Evolutionary conservation across 1,140 invertebrate genomes (phyloP).

Genomic region (Ooceraea biroi): DNA sequence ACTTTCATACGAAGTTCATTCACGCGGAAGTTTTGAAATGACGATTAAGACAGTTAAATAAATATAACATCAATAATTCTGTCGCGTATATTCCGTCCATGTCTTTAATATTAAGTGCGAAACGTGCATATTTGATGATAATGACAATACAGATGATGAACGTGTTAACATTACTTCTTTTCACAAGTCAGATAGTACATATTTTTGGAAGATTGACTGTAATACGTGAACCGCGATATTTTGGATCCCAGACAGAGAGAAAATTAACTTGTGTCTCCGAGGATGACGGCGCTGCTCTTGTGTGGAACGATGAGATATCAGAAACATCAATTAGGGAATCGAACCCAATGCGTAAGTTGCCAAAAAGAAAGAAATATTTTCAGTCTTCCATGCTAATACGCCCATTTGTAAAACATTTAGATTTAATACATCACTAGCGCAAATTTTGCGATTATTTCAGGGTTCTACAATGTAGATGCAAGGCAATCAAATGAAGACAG

Average conservation of each 20-base stretch:
- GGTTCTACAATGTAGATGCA: neutral
- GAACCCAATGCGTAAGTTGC: slow-evolving; percentile 32
- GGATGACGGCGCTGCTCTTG: slow-evolving; percentile 57
- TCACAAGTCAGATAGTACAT: neutral
- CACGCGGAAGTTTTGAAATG: neutral
- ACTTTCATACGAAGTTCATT: too few relatives aligned
- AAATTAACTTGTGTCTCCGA: slow-evolving; percentile 62
- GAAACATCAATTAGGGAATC: neutral
- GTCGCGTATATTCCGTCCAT: too few relatives aligned
- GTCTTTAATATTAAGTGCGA: neutral
- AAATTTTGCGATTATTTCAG: slow-evolving; percentile 12
- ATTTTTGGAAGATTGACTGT: slow-evolving; percentile 11
- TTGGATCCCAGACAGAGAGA: neutral
- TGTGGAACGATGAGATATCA: slow-evolving; percentile 62
- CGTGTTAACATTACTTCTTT: neutral
- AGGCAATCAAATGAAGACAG: neutral
- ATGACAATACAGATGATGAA: neutral
- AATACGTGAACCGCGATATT: neutral
- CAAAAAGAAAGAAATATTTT: neutral
- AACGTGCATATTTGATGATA: neutral
- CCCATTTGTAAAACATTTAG: neutral
- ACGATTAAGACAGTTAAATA: neutral
- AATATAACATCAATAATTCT: neutral
- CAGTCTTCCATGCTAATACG: too few relatives aligned
- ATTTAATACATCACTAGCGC: neutral